A percentile compares a stretch with the other conserved stretches of the same genome.
phyloP scores from a whole-genome alignment of 2,113 vertebrate genomes.

The sheep (Ovis aries) region DNA sequence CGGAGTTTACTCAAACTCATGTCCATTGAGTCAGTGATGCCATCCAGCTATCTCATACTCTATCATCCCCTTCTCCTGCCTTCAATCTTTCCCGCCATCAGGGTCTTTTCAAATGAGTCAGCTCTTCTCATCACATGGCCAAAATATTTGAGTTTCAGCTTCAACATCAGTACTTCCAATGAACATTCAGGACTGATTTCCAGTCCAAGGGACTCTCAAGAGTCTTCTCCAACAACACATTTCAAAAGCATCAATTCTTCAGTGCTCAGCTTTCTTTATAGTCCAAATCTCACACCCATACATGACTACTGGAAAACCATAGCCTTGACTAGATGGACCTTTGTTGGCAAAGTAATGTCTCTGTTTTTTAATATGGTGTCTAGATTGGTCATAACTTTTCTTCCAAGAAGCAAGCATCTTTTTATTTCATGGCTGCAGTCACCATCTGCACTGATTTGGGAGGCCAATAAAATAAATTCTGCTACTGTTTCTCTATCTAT shows the following conservation, averaged over 20 bases:
- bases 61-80: not conserved
- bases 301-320: not conserved
- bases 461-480: not conserved
- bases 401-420: not conserved
- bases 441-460: not conserved
- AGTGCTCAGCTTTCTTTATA: not conserved
- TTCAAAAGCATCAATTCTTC: not conserved
- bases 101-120: not conserved
- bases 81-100: not conserved
- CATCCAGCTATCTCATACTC: not conserved
- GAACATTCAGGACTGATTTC: not conserved
- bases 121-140: fast-evolving
- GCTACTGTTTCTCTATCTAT: not conserved
- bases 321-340: not conserved
- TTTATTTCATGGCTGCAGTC: not conserved
- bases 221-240: not conserved
- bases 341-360: not conserved
- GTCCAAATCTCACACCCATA: not conserved
- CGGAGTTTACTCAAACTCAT: not conserved
- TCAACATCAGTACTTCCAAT: not conserved
- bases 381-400: not conserved
- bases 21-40: not conserved
- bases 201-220: not conserved
- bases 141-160: not conserved
- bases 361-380: not conserved